These are phyloP conservation scores for Nipponia nippon DNA, from an alignment of 2,113 vertebrate genomes.

Conservation along the genomic window DNA sequence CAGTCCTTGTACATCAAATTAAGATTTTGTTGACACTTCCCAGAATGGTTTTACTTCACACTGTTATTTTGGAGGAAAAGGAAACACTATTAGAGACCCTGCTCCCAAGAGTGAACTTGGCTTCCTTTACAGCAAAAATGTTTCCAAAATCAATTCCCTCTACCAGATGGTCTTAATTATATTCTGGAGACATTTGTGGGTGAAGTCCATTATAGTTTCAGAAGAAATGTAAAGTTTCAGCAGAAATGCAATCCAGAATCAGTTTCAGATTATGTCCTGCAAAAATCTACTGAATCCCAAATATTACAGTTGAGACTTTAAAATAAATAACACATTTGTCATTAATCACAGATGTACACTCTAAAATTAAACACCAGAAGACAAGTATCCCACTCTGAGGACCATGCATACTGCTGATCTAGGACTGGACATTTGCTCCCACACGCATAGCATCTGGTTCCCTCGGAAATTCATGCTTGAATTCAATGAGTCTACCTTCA, in stretches of 20 bases:
- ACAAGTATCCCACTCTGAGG: neutral
- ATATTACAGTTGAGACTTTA: neutral
- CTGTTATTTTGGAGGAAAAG: constrained; percentile 47
- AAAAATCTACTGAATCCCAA: neutral
- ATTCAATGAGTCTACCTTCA: neutral
- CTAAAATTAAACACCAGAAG: neutral
- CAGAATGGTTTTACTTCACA: constrained; percentile 16
- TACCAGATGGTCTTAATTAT: neutral
- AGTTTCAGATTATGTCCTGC: neutral
- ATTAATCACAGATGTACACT: neutral
- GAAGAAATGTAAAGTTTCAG: neutral
- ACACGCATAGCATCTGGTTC: neutral
- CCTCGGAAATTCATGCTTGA: neutral
- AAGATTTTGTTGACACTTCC: constrained; percentile 24
- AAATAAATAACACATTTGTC: neutral
- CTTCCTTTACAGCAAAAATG: constrained; percentile 33
- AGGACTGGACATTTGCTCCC: neutral
- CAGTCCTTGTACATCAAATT: neutral
- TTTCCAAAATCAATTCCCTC: neutral
- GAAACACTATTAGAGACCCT: neutral
- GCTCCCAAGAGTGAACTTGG: neutral
- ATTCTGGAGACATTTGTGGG: neutral
- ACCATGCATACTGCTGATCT: neutral
- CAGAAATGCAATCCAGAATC: neutral
- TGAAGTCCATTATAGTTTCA: neutral